These are phyloP conservation scores for Gerris lacustris DNA, from an alignment of 2,888 invertebrate genomes.

Conservation along the genomic window DNA sequence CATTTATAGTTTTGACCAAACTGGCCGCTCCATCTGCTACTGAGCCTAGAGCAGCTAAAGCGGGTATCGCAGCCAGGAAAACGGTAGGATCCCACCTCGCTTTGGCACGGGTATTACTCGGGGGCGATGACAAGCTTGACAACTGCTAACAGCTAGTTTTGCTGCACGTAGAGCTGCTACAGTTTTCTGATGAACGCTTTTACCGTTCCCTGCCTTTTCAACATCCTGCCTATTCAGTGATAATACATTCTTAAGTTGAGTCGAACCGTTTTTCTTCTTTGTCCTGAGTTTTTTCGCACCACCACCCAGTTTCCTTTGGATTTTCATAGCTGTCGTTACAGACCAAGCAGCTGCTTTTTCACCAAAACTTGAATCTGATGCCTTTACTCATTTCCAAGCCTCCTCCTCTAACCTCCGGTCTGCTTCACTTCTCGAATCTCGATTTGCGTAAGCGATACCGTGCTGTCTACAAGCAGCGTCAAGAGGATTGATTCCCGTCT, in stretches of 20 bases:
- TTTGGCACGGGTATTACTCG: slow-evolving; percentile 4
- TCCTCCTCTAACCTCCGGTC: slow-evolving; percentile 16
- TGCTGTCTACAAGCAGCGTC: slow-evolving; percentile 33
- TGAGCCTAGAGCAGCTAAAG: slow-evolving; percentile 3
- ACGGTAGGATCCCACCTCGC: slow-evolving; percentile 7
- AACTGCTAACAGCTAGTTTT: no score
- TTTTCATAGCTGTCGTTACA: slow-evolving; percentile 24
- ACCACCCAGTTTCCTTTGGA: slow-evolving; percentile 24
- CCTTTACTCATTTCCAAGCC: slow-evolving; percentile 21
- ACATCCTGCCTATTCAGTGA: no score
- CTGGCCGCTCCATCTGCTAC: not conserved
- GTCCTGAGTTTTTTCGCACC: not conserved
- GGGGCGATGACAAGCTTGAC: not conserved
- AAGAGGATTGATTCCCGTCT: slow-evolving; percentile 33
- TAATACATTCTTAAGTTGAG: no score
- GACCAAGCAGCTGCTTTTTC: slow-evolving; percentile 22
- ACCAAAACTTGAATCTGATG: slow-evolving; percentile 19
- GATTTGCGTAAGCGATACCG: not conserved
- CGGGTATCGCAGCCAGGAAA: slow-evolving; percentile 4
- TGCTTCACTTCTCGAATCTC: slow-evolving; percentile 15
- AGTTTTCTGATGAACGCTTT: no score
- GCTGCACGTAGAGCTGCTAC: no score
- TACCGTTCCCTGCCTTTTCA: no score
- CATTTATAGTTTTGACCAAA: no score
- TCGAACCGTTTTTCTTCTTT: no score